Evolutionary conservation across 2,888 invertebrate species (phyloP), one percentile per base, ranked within the genome.

Genomic region (Abscondita cerata): DNA sequence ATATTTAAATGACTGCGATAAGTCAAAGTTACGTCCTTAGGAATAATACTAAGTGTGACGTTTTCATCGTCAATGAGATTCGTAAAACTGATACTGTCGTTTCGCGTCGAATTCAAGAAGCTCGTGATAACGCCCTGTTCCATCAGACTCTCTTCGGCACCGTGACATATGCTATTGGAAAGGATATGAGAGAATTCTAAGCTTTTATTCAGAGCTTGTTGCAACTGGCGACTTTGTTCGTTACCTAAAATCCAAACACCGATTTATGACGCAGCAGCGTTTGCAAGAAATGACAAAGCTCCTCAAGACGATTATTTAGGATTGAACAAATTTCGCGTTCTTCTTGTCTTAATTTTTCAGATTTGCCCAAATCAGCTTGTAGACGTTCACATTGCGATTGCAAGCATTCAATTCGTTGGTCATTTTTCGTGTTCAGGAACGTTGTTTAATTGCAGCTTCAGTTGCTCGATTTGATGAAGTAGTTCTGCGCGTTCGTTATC

Each of bases 251-350:
- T 13, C 84, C 83, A 6, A 84, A 68, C n/a, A 85, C 83, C 72
- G 80, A 84, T 82, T 86, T 87, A 69, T 88, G 85, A 59, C 84
- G 84, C 18, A 89, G 76, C 33, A 89, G 77, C 60, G 87, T 86
- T 67, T 88, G 87, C 68, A 89, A 78, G 73, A 89, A 89, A 70
- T 83, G 82, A 0, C 89, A 86, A 62, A 89, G 77, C 69, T 89
- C 89, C 77, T 89, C 87, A 51, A 89, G 78, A 33, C 89, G 83
- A 2, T 81, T 82, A 18, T 86, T 85, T 41, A 89, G 76, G 58
- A 87, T 72, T 56, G 77, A 69, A 64, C 83, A 83, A 9, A 82
- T 79, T 62, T 83, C 80, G 50, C 76, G 76, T 1, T 80, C 76
- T 67, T 83, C 81, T 9, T 68, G 65, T n/a, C 81, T 72, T 19